phyloP scores from a whole-genome alignment of 2,113 vertebrate species.

The Halcyon malimbica region DNA sequence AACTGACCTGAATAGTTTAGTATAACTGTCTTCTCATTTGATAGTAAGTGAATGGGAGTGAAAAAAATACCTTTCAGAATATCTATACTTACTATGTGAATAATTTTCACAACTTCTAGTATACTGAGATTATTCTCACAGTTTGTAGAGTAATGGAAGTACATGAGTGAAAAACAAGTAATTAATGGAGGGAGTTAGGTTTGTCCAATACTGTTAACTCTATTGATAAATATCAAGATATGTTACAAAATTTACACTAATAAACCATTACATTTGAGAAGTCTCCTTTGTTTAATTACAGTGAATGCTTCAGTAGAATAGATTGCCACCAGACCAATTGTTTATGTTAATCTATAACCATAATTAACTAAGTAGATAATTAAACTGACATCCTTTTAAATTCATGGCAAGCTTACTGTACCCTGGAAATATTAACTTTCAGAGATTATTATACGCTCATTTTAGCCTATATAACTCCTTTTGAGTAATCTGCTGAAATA shows the following conservation, averaged over 20 bases:
- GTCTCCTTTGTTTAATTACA: constrained; percentile 20
- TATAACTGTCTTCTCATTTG: background rate
- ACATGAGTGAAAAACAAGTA: constrained; percentile 3
- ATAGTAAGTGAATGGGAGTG: background rate
- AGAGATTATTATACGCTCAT: constrained; percentile 14
- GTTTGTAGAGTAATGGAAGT: background rate
- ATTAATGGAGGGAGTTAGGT: constrained; percentile 10
- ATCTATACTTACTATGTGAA: background rate
- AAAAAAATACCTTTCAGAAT: background rate
- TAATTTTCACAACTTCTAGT: background rate
- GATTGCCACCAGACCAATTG: constrained; percentile 16
- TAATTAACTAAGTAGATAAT: constrained; percentile 19
- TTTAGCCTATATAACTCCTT: constrained; percentile 38
- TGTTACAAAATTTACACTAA: constrained; percentile 6
- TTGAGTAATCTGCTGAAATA: constrained; percentile 8
- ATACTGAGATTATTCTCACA: background rate
- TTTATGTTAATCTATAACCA: background rate
- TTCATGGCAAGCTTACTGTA: background rate
- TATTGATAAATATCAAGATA: constrained; percentile 30
- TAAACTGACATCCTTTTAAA: background rate
- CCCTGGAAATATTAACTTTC: constrained; percentile 15
- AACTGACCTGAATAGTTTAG: background rate
- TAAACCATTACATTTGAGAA: constrained; percentile 40
- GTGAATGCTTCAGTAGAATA: background rate
- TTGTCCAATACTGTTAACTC: background rate